phyloP scores from a whole-genome alignment of 2,888 invertebrate species.

The Drosophila quasianomalipes region DNA sequence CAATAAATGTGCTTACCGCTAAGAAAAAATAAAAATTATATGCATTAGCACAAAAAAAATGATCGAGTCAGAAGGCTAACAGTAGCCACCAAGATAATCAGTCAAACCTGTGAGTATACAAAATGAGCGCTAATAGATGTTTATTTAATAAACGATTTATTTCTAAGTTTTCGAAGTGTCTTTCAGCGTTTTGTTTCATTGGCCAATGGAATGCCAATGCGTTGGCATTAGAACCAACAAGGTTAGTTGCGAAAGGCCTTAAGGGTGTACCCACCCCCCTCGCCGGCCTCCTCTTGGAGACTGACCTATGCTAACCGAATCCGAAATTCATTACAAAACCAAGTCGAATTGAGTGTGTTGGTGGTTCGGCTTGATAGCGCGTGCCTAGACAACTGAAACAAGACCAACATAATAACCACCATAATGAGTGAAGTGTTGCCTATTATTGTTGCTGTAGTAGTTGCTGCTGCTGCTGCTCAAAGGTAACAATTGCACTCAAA shows the following conservation, averaged over 20 bases:
- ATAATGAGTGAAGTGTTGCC: conserved; percentile 67
- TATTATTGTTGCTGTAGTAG: conserved; percentile 39
- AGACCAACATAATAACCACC: conserved; percentile 69
- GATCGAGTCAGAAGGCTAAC: conserved; percentile 41
- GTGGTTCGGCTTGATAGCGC: conserved; percentile 53
- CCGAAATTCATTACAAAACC: conserved; percentile 72
- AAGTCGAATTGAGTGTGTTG: conserved; percentile 32
- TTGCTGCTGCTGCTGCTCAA: conserved; percentile 49
- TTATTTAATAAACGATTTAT: conserved; percentile 52
- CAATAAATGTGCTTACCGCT: not conserved
- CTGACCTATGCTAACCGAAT: conserved; percentile 77
- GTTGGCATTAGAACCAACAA: conserved; percentile 71
- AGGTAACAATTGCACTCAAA: conserved; percentile 82
- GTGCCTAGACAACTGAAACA: conserved; percentile 72
- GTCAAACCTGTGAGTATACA: conserved; percentile 53
- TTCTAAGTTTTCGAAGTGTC: conserved; percentile 41
- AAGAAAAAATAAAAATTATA: conserved; percentile 7
- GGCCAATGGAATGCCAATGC: conserved; percentile 57
- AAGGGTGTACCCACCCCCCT: conserved; percentile 35
- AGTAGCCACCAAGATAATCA: conserved; percentile 21
- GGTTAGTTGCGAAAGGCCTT: conserved; percentile 56
- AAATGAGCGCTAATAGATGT: conserved; percentile 50
- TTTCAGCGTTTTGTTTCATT: conserved; percentile 9
- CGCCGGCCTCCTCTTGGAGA: conserved; percentile 11
- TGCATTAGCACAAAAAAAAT: conserved; percentile 15